Evolutionary conservation across 2,888 invertebrate genomes (phyloP), one percentile per base, ranked within the genome.

Genomic region (Amphiduros pacificus): DNA sequence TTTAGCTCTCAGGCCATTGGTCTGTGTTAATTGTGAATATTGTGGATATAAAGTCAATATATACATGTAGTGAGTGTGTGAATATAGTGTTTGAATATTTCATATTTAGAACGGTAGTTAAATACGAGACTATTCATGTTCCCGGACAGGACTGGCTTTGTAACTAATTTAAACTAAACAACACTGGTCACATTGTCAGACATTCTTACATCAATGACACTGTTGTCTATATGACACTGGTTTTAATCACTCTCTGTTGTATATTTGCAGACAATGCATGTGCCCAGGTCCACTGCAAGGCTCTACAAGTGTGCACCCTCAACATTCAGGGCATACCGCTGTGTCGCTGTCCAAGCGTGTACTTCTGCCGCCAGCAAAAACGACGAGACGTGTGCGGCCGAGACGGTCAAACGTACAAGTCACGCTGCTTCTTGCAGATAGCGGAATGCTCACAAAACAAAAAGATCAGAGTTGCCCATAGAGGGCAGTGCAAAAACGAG

Each of bases 281-380:
- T 50, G 65, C 69, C 17, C 64, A 73, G 53, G 72, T 78, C 32
- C 64, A 67, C 27, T 80, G 80, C 66, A 74, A 77, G n/a, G 73
- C 73, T 57, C 69, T 72, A 55, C 73, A 77, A 62, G 72, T 78
- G n/a, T 80, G 80, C 56, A 72, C 77, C 65, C 71, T 75, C 54
- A 80, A 80, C 69, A 72, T 76, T 57, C 79, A 79, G 67, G 76
- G 77, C 2, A 71, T 80, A 17, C 78, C 80, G 0, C 65, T 79
- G 40, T 80, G 80, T 61, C 74, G 74, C 28, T 79, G 78, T 51
- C 78, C 78, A 11, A 77, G 73, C 60, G 55, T 63, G 40, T 74
- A 72, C 66, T 71, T 73, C 51, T 80, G 78, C 64, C 63, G 69
- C 27, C 61, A 62, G 17, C 61, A 69, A 5, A 56, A 64, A 22